Base-by-base conservation (phyloP, 1,140 invertebrate species). In the Parapsyche elsis region DNA sequence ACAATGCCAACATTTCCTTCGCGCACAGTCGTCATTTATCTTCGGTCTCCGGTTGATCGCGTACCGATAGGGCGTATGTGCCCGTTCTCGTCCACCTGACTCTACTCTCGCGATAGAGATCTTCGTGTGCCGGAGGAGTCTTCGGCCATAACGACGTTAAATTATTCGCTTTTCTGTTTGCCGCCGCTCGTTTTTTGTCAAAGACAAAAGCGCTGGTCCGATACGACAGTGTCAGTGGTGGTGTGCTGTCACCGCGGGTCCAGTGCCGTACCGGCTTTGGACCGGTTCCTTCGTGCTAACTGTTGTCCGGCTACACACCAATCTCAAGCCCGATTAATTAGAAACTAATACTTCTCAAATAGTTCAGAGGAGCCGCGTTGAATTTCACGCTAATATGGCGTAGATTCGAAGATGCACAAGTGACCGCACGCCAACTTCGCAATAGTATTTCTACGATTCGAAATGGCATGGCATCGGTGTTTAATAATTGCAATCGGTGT, bases 161-260 rank as follows among this genome's bases (percentile, higher is more conserved):
- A 53, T 53, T 53, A 53, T 53, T 53, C 49, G 12, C 49, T 53
- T 53, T 53, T 53, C 49, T 53, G 49, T 53, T 53, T 53, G 49
- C 49, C 49, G 49, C 49, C 49, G 10, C 16, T 53, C 49, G 10
- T 53, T 53, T 53, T 14, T 53, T 53, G 49, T 53, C 49, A 53
- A 53, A 53, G 49, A 53, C 49, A 16, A 53, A 53, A 53, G 49
- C 16, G 16, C 49, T 53, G 49, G 49, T 53, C 16, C 10, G 49
- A 38, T 38, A 38, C 2, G 30, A 38, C 30, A 38, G 30, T 38
- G 49, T 53, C 49, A 53, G 49, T 53, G 12, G 49, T 53, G 12
- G 49, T 2, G 12, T 53, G 30, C 16, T 53, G 49, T 53, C 16
- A 53, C 49, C 45, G 5, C 45, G 12, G 45, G 45, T n/a, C 45